phyloP scores from a whole-genome alignment of 2,113 vertebrate species.

The Ascaphus truei region DNA sequence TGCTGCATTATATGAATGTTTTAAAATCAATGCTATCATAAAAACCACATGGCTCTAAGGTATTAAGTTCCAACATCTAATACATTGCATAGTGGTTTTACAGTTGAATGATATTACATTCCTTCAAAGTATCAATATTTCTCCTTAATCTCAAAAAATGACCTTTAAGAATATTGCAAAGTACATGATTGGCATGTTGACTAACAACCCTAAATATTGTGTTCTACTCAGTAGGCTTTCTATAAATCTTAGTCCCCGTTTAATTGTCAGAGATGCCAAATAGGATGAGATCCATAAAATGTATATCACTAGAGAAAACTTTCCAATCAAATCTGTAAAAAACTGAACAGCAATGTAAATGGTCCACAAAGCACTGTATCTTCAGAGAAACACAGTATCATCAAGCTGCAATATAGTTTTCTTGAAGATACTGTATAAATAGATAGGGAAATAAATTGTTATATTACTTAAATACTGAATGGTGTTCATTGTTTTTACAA shows the following conservation, averaged over 20 bases:
- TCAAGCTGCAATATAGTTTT: constrained; percentile 29
- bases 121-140: constrained; percentile 24
- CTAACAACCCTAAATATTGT: constrained; percentile 8
- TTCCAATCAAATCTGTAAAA: constrained; percentile 9
- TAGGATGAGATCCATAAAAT: not conserved
- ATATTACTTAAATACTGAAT: constrained; percentile 25
- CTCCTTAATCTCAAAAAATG: constrained; percentile 2
- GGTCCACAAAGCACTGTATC: constrained; percentile 21
- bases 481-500: constrained; percentile 7
- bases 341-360: constrained; percentile 10
- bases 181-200: constrained; percentile 3
- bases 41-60: constrained; percentile 8
- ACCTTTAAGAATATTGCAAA: constrained; percentile 23
- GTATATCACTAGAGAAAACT: not conserved
- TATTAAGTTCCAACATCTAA: not conserved
- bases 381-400: constrained; percentile 29
- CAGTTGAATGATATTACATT: not conserved
- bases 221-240: not conserved
- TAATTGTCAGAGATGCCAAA: constrained; percentile 7
- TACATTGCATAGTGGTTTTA: not conserved
- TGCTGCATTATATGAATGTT: not conserved
- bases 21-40: constrained; percentile 24
- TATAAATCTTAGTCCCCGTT: too few relatives aligned
- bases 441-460: constrained; percentile 28
- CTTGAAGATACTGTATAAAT: constrained; percentile 27